Base-by-base conservation (phyloP, 1,140 invertebrate species). In the Orius laevigatus region DNA sequence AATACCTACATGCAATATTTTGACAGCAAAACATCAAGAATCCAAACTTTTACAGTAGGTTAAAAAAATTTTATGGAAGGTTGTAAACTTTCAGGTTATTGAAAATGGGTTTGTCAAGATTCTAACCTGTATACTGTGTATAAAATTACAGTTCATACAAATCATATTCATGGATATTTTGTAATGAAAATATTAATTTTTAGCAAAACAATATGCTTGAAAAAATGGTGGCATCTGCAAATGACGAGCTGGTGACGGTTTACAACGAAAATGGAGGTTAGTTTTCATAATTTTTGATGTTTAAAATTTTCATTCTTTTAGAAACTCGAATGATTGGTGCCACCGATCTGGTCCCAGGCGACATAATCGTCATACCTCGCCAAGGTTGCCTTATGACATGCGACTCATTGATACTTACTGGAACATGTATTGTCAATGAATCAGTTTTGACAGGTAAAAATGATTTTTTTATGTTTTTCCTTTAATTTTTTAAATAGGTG, bases 361-460 rank as follows among this genome's bases (percentile, higher is more conserved):
- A 93, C 63, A 70, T 92, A 19, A 69, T 93, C 12, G 72, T 83
- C 9, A 76, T 94, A 50, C 88, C 88, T 1, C 67, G 76, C 5
- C 74, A 81, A 52, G 85, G 86, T 10, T 89, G 83, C 59, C 66
- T 82, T 19, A 83, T 93, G 79, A 79, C 84, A 9, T 93, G 87
- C 67, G 89, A 93, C 66, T 86, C 85, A 11, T 76, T 89, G 41
- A 69, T 94, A 1, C 65, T 92, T 0, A 80, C 79, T 34, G 90
- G 90, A 19, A 86, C 81, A 36, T 88, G 84, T 55, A 91, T 93
- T 56, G 79, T 92, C 8, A 90, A 93, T 60, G 88, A 93, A 62
- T 84, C 83, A 48, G 86, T 89, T 79, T 70, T 91, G 1, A 91
- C 88, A 40, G 81, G 81, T 35, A 9, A 36, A 14, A 31, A 12